phyloP scores from a whole-genome alignment of 2,797 vertebrate genomes.

The Oreochromis mossambicus region DNA sequence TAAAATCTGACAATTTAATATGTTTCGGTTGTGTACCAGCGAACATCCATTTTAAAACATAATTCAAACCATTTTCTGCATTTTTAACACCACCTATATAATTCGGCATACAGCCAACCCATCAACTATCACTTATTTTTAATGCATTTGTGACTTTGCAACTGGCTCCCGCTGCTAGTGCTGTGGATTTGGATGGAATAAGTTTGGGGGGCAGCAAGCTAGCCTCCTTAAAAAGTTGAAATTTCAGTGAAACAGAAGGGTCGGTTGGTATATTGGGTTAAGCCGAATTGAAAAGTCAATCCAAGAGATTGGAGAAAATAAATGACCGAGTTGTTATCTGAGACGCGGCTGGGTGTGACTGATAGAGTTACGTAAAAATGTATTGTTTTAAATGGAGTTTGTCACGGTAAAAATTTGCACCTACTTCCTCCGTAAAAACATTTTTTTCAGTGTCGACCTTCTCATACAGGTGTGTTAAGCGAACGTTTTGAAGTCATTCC shows the following conservation, averaged over 20 bases:
- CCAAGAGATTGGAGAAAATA: rapidly evolving
- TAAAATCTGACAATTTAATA: neutral
- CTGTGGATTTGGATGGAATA: neutral
- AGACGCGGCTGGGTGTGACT: rapidly evolving
- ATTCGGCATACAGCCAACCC: neutral
- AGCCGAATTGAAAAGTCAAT: slow-evolving; percentile 4
- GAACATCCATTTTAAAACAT: rapidly evolving
- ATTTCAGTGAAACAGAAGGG: neutral
- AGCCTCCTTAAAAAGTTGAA: neutral
- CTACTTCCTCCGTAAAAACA: neutral
- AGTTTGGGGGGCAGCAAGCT: neutral
- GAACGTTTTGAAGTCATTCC: neutral
- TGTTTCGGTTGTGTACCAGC: rapidly evolving
- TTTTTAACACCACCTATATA: rapidly evolving
- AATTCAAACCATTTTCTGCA: rapidly evolving
- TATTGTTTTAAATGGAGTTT: neutral
- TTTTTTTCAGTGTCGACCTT: neutral
- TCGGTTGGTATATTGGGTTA: rapidly evolving
- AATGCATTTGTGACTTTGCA: neutral
- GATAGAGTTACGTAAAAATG: neutral
- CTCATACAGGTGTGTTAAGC: neutral
- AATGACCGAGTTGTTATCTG: rapidly evolving
- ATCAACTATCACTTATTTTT: rapidly evolving
- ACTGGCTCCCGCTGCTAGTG: neutral
- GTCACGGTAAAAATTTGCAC: neutral